Evolutionary conservation across 2,113 vertebrate species (phyloP), one percentile per base, ranked within the genome.

Genomic region (Benitochromis conjunctus): DNA sequence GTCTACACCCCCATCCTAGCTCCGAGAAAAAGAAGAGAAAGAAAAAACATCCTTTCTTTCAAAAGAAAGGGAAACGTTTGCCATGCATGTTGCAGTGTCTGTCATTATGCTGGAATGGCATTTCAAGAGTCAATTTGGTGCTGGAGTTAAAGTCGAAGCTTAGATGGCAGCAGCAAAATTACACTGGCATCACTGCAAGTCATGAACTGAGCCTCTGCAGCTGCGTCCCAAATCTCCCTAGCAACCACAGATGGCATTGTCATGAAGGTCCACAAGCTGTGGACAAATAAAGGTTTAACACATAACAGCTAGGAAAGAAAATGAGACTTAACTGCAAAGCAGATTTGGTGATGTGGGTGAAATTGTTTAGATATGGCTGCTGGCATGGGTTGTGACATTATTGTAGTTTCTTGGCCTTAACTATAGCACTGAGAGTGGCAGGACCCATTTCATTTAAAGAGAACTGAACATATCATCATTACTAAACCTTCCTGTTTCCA

Each of bases 141-240:
- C 51, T 76, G 79, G 81, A 88, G 71, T 60, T 80, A 43, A 79
- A 89, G 55, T 78, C 6, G 36, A 55, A 88, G 83, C 90, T 48
- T 56, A 84, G 58, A 87, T 85, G 90, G 80, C 89, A 86, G 87
- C 71, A 82, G 66, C 86, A 81, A 78, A 86, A 91, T 89, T 69
- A 83, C 60, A 87, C 88, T 91, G 92, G 85, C 89, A 90, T 88
- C 84, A 80, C 64, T 43, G 71, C 83, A 57, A 86, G 91, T 86
- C 86, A 85, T 88, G 82, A 89, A 88, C 58, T 81, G 79, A 90
- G 83, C 51, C 54, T 77, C 34, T 89, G 83, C 93, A 91, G 88
- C 87, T 90, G 89, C 2, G 77, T 69, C 86, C 90, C 80, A 89
- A 94, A 86, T 90, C 86, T 94, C 85, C 83, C 77, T 76, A 81